Evolutionary conservation across 2,888 invertebrate species (phyloP).

Genomic region (Baronia brevicornis): DNA sequence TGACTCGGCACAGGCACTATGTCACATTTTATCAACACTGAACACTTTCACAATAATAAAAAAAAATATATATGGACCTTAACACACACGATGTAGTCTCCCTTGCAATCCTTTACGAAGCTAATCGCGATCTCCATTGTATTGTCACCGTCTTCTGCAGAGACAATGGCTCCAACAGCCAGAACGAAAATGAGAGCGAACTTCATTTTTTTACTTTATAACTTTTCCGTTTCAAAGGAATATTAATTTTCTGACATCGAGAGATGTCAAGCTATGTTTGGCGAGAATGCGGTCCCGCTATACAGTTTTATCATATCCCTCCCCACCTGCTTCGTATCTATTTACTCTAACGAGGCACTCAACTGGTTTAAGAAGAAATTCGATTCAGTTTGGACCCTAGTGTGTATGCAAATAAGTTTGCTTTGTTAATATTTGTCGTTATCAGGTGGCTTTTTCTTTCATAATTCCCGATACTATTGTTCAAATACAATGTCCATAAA

Average conservation of each 20-base stretch:
- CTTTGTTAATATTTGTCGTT: constrained; percentile 23
- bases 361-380: constrained; percentile 54
- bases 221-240: constrained; percentile 26
- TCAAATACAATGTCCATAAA: constrained; percentile 7
- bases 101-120: constrained; percentile 82
- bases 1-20: constrained; percentile 28
- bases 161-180: constrained; percentile 54
- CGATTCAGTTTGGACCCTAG: constrained; percentile 48
- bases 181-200: constrained; percentile 43
- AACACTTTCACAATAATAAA: constrained; percentile 61
- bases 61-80: constrained; percentile 78
- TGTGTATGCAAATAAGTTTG: constrained; percentile 41
- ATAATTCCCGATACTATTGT: constrained; percentile 10
- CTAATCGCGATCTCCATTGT: constrained; percentile 78
- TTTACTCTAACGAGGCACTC: constrained; percentile 38
- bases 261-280: constrained; percentile 65
- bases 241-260: constrained; percentile 55
- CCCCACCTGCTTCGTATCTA: constrained; percentile 46
- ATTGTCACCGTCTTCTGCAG: constrained; percentile 67
- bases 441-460: constrained; percentile 16
- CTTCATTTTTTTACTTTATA: constrained; percentile 47
- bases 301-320: constrained; percentile 67
- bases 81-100: constrained; percentile 81
- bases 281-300: constrained; percentile 40
- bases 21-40: constrained; percentile 35